Base-by-base conservation (phyloP, 2,113 vertebrate genomes). In the Columba janthina region DNA sequence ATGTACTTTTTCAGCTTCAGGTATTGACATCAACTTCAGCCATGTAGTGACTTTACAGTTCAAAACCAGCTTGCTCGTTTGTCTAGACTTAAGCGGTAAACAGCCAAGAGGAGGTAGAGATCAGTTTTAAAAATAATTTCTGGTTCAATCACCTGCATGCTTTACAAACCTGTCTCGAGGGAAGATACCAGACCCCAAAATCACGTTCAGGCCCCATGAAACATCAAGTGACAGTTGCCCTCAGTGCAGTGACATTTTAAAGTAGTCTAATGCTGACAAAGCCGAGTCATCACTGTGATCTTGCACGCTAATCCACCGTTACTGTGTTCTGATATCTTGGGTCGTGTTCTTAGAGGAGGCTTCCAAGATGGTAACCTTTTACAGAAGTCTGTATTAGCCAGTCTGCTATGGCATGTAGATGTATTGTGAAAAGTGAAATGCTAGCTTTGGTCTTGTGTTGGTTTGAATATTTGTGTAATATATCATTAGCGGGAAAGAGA, bases 231-330 rank as follows among this genome's bases (percentile, higher is more conserved):
- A 56, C 29, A 14, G 19, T 22, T 74, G 51, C 18, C 21, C 34
- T 77, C 44, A 22, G 36, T 69, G 24, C 15, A 61, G 24, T 56
- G 64, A 53, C 12, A 10, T 65, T 88, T 32, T 72, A 44, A 67
- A 72, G 34, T 6, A 64, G 12, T 11, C 25, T 17, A 74, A 40
- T 36, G 42, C 21, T 74, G 42, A 66, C 18, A 48, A 82, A 87
- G 10, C 28, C 25, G 6, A 1, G 1, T 24, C 8, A 19, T 64
- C 12, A 3, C 13, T 26, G n/a, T 10, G 20, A 2, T 65, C 34
- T 42, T 53, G 40, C 28, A 31, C 1, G 0, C 21, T 67, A 61
- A 46, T 25, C 13, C 42, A 28, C 18, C 2, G 0, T 50, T 50
- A 12, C 0, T 2, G 11, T 48, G 9, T 77, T 46, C 73, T 44